These are phyloP conservation scores for Trachops cirrhosus DNA, from an alignment of 2,797 vertebrate genomes.

Conservation along the genomic window DNA sequence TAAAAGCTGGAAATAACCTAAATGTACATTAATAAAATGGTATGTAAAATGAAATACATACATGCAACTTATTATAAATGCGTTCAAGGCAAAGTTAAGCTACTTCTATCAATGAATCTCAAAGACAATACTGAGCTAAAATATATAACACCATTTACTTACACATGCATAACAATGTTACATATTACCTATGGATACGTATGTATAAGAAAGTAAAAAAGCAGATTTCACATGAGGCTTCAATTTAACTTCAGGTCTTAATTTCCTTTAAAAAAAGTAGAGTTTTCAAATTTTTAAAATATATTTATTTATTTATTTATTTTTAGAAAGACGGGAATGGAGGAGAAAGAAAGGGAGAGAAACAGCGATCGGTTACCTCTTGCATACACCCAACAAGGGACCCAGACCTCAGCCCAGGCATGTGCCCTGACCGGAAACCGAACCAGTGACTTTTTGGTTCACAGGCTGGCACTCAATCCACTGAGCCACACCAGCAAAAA, in stretches of 20 bases:
- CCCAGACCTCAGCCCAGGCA: neutral
- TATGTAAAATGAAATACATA: neutral
- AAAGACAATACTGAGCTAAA: neutral
- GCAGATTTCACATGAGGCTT: neutral
- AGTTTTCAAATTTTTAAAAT: neutral
- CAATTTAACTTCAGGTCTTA: neutral
- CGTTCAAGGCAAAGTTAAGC: neutral
- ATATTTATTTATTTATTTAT: no score
- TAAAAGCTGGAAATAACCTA: neutral
- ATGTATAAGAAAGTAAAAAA: neutral
- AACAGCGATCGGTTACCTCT: no score
- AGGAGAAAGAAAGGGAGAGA: no score
- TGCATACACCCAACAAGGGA: neutral
- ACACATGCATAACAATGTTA: neutral
- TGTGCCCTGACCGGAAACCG: neutral
- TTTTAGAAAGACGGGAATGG: no score
- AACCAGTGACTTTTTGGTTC: no score
- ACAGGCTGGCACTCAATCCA: no score
- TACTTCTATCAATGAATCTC: neutral
- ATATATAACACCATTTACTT: neutral
- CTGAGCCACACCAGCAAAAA: no score
- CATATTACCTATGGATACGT: neutral
- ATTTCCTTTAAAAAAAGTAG: neutral
- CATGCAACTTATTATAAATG: neutral
- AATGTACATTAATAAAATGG: neutral